These are phyloP conservation scores for Eubucco bourcierii DNA, from an alignment of 2,113 vertebrate species.

Conservation along the genomic window DNA sequence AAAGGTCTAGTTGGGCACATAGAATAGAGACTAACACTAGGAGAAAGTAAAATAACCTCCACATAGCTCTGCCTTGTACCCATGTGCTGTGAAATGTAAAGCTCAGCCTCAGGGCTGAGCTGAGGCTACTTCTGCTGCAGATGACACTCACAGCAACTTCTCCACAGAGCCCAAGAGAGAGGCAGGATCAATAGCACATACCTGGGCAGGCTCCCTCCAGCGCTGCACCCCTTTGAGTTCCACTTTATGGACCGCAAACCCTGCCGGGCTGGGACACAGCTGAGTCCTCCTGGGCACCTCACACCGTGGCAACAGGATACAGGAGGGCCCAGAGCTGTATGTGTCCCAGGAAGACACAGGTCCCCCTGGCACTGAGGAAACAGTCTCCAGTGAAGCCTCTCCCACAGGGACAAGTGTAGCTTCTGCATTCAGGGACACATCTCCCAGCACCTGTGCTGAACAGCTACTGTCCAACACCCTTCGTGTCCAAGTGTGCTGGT, in stretches of 20 bases:
- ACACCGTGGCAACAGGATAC: too few species aligned
- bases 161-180: background rate
- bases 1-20: background rate
- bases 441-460: background rate
- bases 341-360: background rate
- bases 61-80: background rate
- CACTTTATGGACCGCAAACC: background rate
- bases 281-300: background rate
- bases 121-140: background rate
- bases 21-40: background rate
- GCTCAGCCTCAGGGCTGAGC: background rate
- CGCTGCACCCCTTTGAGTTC: background rate
- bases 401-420: background rate
- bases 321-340: too few species aligned
- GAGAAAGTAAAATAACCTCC: background rate
- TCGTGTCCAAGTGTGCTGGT: background rate
- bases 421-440: background rate
- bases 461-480: background rate
- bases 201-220: background rate
- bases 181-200: background rate
- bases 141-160: background rate
- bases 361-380: background rate
- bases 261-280: background rate
- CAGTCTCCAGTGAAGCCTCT: background rate
- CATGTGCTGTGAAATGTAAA: accelerated